A percentile compares a stretch with the other conserved stretches of the same genome.
Conservation (phyloP, 2,888 invertebrate species). For the Linyphia triangularis region DNA sequence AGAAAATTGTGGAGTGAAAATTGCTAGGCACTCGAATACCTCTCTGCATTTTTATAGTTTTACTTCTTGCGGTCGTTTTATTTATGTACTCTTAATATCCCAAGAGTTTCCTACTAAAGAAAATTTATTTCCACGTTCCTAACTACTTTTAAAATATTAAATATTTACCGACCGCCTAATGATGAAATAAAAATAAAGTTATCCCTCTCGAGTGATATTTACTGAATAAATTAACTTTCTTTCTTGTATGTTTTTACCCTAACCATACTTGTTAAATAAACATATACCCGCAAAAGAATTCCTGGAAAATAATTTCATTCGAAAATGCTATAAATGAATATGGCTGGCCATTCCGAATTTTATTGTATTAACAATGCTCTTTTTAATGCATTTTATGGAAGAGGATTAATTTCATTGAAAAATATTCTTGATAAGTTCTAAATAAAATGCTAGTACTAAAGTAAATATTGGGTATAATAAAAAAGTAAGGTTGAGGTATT, state of each 20-base stretch:
- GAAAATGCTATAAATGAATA: background rate
- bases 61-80: too few species aligned
- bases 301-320: background rate
- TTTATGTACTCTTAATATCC: background rate
- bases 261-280: background rate
- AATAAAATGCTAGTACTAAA: too few species aligned
- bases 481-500: background rate
- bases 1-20: too few species aligned
- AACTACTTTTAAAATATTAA: constrained; percentile 1
- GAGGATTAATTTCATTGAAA: too few species aligned
- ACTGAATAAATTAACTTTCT: constrained; percentile 36
- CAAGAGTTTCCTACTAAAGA: background rate
- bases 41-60: too few species aligned
- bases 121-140: background rate
- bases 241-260: background rate
- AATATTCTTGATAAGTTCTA: background rate
- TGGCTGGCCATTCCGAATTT: background rate
- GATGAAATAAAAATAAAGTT: background rate
- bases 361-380: background rate
- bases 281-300: background rate
- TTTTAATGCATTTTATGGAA: background rate
- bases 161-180: constrained; percentile 14
- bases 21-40: too few species aligned
- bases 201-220: constrained; percentile 28
- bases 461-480: background rate